Conservation (phyloP, 1,140 invertebrate genomes). For the Zaprionus camerounensis region DNA sequence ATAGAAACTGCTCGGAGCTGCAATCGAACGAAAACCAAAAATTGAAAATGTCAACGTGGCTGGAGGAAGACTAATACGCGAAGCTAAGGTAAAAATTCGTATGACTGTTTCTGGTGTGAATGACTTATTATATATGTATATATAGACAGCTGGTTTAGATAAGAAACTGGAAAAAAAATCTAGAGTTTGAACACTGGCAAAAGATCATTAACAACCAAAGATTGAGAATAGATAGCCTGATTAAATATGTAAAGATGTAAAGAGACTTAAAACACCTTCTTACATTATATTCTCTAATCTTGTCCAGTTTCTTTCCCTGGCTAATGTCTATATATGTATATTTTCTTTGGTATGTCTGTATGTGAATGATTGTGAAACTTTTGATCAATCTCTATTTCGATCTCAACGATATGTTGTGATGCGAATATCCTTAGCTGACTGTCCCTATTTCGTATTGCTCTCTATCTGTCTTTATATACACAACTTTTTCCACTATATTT, state of each 20-base stretch:
- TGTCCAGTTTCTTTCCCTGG: neutral
- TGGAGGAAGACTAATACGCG: slow-evolving; percentile 97
- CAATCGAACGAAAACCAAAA: slow-evolving; percentile 94
- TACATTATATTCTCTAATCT: neutral
- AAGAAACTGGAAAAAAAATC: neutral
- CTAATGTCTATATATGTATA: neutral
- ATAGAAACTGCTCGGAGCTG: slow-evolving; percentile 94
- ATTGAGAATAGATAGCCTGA: neutral
- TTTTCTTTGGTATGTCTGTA: slow-evolving; percentile 24
- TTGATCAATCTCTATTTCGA: slow-evolving; percentile 15
- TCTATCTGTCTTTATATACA: slow-evolving; percentile 36
- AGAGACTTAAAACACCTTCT: neutral
- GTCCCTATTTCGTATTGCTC: slow-evolving; percentile 39
- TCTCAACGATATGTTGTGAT: slow-evolving; percentile 16
- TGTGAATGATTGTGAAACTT: slow-evolving; percentile 32
- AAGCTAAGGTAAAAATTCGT: slow-evolving; percentile 95
- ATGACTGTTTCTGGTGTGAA: slow-evolving; percentile 45
- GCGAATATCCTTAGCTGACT: slow-evolving; percentile 5
- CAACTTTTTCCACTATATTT: slow-evolving; percentile 64
- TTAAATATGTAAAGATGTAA: neutral
- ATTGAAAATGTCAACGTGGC: slow-evolving; percentile 98
- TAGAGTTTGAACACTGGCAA: neutral
- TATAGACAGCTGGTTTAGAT: slow-evolving; percentile 2
- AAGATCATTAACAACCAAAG: neutral
- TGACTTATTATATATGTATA: slow-evolving; percentile 10